A percentile compares a stretch with the other conserved stretches of the same genome.
phyloP scores from a whole-genome alignment of 2,797 vertebrate species.

The Pitangus sulphuratus region DNA sequence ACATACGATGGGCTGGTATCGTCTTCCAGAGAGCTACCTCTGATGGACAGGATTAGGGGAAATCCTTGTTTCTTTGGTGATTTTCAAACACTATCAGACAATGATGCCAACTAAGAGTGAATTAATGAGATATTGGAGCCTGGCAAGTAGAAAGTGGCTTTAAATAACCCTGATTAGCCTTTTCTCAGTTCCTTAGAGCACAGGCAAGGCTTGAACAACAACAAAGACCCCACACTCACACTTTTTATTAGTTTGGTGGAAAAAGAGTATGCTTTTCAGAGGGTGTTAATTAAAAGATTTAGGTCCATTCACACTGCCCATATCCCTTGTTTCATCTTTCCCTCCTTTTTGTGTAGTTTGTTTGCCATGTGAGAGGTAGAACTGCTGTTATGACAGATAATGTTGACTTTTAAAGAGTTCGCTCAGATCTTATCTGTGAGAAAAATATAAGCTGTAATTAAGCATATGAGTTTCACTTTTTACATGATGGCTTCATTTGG shows the following conservation, averaged over 20 bases:
- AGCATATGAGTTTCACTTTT: constrained; percentile 81
- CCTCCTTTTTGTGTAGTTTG: constrained; percentile 67
- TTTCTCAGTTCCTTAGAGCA: constrained; percentile 70
- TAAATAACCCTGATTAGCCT: constrained; percentile 88
- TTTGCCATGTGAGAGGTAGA: constrained; percentile 77
- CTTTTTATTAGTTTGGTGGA: constrained; percentile 90
- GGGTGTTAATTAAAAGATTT: constrained; percentile 95
- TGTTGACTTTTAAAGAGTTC: constrained; percentile 90
- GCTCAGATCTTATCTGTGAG: constrained; percentile 73
- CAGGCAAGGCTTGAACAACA: constrained; percentile 75
- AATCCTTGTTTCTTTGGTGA: constrained; percentile 92
- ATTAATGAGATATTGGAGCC: constrained; percentile 89
- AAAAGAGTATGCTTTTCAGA: constrained; percentile 91
- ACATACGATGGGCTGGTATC: constrained; percentile 60
- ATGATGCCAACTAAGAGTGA: constrained; percentile 88
- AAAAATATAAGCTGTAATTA: constrained; percentile 82
- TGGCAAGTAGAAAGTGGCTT: constrained; percentile 83
- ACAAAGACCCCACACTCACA: constrained; percentile 86
- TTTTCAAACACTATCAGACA: constrained; percentile 90
- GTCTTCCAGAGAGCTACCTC: constrained; percentile 84
- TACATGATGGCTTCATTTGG: constrained; percentile 29
- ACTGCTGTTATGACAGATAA: constrained; percentile 83
- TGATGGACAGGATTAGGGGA: constrained; percentile 92
- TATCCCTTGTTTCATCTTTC: constrained; percentile 78
- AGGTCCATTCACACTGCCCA: constrained; percentile 82